Evolutionary conservation across 2,797 vertebrate species (phyloP).

Genomic region (Peromyscus eremicus): DNA sequence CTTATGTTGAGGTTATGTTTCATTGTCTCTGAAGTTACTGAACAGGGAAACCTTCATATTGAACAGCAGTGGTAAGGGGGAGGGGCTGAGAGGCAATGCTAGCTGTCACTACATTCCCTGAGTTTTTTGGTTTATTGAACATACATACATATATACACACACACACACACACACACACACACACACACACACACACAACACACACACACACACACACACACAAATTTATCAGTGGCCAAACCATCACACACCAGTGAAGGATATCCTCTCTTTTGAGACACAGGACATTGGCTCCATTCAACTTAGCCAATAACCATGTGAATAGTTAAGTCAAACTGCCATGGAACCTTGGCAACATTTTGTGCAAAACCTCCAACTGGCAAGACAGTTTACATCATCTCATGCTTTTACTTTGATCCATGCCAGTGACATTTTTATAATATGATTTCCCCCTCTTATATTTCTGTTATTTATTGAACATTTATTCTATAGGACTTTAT

Average conservation of each 20-base stretch:
- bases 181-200: not conserved
- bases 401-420: not conserved
- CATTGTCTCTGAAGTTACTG: not conserved
- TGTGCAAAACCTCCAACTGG: not conserved
- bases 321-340: not conserved
- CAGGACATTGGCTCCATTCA: not conserved
- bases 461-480: not conserved
- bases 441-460: not conserved
- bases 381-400: not conserved
- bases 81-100: rapidly evolving
- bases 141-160: not conserved
- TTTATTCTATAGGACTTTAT: not conserved
- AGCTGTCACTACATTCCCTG: not conserved
- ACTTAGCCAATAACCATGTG: too few relatives aligned
- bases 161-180: not conserved
- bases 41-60: not conserved
- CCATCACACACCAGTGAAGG: not conserved
- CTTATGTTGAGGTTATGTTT: not conserved
- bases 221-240: not conserved
- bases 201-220: not conserved
- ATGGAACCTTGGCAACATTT: not conserved
- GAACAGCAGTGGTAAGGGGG: not conserved
- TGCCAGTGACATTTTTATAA: not conserved
- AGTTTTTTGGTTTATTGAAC: not conserved
- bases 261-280: not conserved